phyloP scores from a whole-genome alignment of 2,888 invertebrate genomes.

The Drosophila anomalata region DNA sequence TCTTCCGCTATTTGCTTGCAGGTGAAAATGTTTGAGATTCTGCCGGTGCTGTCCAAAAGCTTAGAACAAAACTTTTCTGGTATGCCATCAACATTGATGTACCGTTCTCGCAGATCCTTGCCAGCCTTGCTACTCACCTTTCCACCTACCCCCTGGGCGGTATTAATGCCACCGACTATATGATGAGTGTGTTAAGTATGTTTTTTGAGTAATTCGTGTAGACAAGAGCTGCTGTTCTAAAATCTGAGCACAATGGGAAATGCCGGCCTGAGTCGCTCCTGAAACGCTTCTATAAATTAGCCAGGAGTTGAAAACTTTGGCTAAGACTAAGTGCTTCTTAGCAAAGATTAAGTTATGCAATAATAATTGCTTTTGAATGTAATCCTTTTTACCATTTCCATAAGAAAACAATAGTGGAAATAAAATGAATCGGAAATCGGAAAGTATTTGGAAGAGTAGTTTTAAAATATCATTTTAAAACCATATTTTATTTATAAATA shows the following conservation, averaged over 20 bases:
- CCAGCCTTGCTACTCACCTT: constrained; percentile 9
- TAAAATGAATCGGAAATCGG: no score
- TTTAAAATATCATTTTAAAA: no score
- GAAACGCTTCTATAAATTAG: constrained; percentile 36
- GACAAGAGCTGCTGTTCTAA: constrained; percentile 43
- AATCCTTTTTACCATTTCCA: background rate
- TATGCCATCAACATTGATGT: constrained; percentile 74
- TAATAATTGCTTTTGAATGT: background rate
- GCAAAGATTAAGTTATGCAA: background rate
- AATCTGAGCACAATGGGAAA: constrained; percentile 36
- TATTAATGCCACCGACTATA: constrained; percentile 56
- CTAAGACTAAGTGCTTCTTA: constrained; percentile 1
- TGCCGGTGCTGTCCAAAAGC: constrained; percentile 71
- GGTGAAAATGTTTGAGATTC: constrained; percentile 65
- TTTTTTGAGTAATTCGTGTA: constrained; percentile 55
- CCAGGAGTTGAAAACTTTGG: constrained; percentile 19
- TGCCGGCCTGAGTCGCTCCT: constrained; percentile 5
- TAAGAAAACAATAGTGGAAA: no score
- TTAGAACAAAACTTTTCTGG: constrained; percentile 74
- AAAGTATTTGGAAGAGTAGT: no score
- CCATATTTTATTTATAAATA: no score
- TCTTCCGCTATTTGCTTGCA: constrained; percentile 45
- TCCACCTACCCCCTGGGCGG: constrained; percentile 44
- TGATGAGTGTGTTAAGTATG: constrained; percentile 62
- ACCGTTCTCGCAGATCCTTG: constrained; percentile 47